phyloP scores from a whole-genome alignment of 2,797 vertebrate species.

The Borostomias antarcticus region DNA sequence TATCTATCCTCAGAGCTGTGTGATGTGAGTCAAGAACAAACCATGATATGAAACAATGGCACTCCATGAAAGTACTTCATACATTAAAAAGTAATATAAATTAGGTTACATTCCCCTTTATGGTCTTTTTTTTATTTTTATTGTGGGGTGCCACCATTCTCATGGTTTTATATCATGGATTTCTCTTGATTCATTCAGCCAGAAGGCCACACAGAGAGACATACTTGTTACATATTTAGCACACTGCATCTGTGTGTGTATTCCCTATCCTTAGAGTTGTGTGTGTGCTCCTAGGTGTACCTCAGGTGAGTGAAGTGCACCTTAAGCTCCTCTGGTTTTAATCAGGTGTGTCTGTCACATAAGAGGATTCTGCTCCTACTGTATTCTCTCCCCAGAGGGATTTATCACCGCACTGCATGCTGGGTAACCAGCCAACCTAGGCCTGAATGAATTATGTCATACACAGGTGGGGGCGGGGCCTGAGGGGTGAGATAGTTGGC shows the following conservation, averaged over 20 bases:
- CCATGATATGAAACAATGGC: no score
- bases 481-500: background rate
- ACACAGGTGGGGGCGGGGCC: background rate
- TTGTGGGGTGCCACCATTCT: no score
- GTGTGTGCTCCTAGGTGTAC: background rate
- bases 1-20: background rate
- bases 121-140: no score
- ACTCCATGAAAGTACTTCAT: no score
- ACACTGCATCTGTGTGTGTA: no score
- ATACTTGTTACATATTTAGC: no score
- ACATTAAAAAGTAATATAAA: no score
- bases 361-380: conserved; percentile 63
- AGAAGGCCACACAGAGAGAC: no score
- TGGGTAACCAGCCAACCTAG: conserved; percentile 21
- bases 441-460: background rate
- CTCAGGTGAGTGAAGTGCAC: conserved; percentile 7
- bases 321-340: conserved; percentile 56
- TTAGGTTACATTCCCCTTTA: no score
- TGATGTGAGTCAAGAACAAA: no score
- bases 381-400: conserved; percentile 42
- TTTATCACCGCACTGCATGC: conserved; percentile 56
- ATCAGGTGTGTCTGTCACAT: conserved; percentile 53
- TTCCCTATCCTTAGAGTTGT: background rate
- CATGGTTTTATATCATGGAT: no score
- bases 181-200: no score